phyloP scores from a whole-genome alignment of 2,113 vertebrate species.

The Tilapia sparmanii region DNA sequence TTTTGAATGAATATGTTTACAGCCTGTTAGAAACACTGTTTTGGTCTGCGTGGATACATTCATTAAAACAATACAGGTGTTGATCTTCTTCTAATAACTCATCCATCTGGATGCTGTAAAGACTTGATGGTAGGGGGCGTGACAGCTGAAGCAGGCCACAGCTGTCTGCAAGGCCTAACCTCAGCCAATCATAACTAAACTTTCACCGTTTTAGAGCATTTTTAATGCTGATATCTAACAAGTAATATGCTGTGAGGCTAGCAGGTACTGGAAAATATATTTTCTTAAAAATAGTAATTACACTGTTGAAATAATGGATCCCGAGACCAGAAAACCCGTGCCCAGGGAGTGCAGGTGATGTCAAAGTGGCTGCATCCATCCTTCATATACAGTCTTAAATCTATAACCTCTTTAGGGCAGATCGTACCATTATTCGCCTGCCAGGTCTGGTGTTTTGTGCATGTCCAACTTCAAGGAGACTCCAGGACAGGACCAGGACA shows the following conservation, averaged over 20 bases:
- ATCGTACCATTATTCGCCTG: not conserved
- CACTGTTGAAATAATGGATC: not conserved
- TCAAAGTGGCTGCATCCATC: not conserved
- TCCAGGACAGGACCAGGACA: not conserved
- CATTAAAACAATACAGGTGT: not conserved
- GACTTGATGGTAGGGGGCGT: not conserved
- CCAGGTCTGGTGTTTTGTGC: rapidly evolving
- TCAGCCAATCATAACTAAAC: not conserved
- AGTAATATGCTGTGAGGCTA: rapidly evolving
- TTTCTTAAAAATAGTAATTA: not conserved
- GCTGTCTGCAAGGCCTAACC: not conserved
- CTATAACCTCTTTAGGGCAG: not conserved
- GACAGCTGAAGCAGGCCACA: not conserved
- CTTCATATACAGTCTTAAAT: not conserved
- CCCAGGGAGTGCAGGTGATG: not conserved
- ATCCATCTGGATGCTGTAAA: not conserved
- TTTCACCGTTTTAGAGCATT: not conserved
- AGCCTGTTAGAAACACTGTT: not conserved
- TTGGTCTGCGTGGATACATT: rapidly evolving
- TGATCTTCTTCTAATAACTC: not conserved
- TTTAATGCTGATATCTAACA: rapidly evolving
- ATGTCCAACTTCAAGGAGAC: not conserved
- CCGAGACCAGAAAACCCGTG: rapidly evolving
- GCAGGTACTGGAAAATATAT: not conserved
- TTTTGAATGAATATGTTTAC: not conserved